phyloP scores from a whole-genome alignment of 2,113 vertebrate species.

The Melanerpes aurifrons region DNA sequence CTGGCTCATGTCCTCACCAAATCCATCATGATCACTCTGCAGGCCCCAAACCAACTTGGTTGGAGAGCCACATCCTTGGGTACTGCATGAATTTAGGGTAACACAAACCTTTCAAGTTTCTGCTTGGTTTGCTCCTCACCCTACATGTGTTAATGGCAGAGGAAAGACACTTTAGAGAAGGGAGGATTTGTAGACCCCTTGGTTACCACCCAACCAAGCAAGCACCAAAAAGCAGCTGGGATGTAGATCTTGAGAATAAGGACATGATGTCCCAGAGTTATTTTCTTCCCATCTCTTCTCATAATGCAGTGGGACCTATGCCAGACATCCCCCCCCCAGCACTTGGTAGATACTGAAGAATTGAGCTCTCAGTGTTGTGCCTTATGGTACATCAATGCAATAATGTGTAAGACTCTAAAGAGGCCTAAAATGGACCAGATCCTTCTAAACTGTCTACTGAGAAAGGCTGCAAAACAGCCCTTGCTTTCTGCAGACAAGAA shows the following conservation, averaged over 20 bases:
- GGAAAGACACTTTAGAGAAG: neutral
- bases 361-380: neutral
- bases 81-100: neutral
- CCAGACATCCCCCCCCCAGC: neutral
- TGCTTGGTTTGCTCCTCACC: neutral
- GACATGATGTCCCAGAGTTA: neutral
- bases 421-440: neutral
- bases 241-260: neutral
- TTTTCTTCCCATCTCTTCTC: neutral
- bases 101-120: neutral
- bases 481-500: neutral
- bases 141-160: neutral
- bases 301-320: neutral
- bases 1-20: accelerated
- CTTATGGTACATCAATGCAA: neutral
- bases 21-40: neutral
- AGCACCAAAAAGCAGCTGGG: neutral
- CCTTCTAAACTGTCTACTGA: neutral
- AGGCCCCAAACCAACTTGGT: neutral
- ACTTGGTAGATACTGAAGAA: neutral
- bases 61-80: neutral
- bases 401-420: neutral
- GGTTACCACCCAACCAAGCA: accelerated
- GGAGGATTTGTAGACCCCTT: neutral
- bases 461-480: neutral